Evolutionary conservation across 1,140 invertebrate genomes (phyloP).

Genomic region (Lordiphosa stackelbergi): DNA sequence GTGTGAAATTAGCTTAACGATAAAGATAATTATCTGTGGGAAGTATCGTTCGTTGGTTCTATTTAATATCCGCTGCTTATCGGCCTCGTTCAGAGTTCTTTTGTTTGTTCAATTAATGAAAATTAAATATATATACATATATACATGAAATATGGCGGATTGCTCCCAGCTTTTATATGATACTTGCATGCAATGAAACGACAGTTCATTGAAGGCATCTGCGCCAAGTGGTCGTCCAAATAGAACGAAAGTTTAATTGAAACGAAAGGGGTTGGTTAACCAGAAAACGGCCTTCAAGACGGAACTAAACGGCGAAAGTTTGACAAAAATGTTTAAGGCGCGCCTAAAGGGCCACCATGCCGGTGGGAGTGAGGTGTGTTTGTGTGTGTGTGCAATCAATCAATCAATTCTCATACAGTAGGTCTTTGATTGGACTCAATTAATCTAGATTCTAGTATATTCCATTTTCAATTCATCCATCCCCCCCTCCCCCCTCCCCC

Average conservation of each 20-base stretch:
- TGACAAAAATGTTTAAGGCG: conserved; percentile 70
- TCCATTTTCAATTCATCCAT: conserved; percentile 1
- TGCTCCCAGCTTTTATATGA: conserved; percentile 38
- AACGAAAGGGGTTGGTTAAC: conserved; percentile 1
- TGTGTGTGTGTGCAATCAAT: conserved; percentile 34
- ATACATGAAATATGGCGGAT: conserved; percentile 1
- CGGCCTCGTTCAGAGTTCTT: conserved; percentile 20
- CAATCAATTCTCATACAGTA: conserved; percentile 43
- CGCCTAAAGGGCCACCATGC: conserved; percentile 63
- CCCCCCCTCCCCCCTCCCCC: neutral
- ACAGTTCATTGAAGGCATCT: conserved; percentile 47
- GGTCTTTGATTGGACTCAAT: conserved; percentile 18
- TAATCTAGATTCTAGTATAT: conserved; percentile 17
- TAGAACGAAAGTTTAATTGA: conserved; percentile 5
- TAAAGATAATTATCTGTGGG: conserved; percentile 38
- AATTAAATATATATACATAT: conserved; percentile 41
- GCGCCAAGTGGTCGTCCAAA: conserved; percentile 19
- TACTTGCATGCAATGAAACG: conserved; percentile 23
- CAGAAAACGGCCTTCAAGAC: conserved; percentile 51
- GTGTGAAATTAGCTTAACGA: conserved; percentile 27
- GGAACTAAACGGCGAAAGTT: conserved; percentile 67
- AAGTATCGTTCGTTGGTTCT: conserved; percentile 15
- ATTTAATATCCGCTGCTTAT: conserved; percentile 59
- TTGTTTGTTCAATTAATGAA: conserved; percentile 72
- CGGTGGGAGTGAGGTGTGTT: conserved; percentile 58